Base-by-base conservation (phyloP, 2,797 vertebrate genomes). In the Prunella strophiata region DNA sequence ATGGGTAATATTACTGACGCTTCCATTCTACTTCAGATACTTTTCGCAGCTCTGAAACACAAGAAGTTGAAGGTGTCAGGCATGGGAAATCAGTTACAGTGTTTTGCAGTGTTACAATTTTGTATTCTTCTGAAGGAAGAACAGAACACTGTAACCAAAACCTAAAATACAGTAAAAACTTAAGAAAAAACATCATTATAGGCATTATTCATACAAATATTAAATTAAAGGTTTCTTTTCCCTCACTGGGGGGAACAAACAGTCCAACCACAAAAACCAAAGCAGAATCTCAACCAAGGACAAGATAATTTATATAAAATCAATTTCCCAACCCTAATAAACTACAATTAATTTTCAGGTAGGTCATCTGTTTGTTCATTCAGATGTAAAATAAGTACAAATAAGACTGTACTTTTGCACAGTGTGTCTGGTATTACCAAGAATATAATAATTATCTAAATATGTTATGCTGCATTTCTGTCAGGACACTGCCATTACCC, bases 1-100 rank as follows among this genome's bases (percentile, higher is more conserved):
- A 99, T 98, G 26, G 99, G 98, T 95, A 99, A 93, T 95, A 99
- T 99, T 97, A 93, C 97, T 70, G 98, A 98, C 13, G 99, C 99
- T 95, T 99, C 99, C 99, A 99, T 99, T 91, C 70, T 98, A 85
- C 71, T 96, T 87, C 87, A 86, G 70, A 36, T 86, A 93, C 81
- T 47, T 92, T 93, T 74, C 52, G 47, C 85, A 92, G 82, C 86
- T 96, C 98, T 98, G 97, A 93, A 98, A 98, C n/a, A 97, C 7
- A 97, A 83, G 89, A 97, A 91, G 22, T 83, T 86, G 68, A 91
- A 85, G 17, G 63, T 59, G 47, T 97, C 77, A 98, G 29, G 26
- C 38, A 71, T 5, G 20, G 47, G 32, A 84, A 93, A 85, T 52
- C 27, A 91, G 52, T 42, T 75, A 47, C 25, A 30, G 9, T 3